Percentiles rank a stretch among this genome's conserved stretches.
Evolutionary conservation across 2,113 vertebrate species (phyloP).

Genomic region (Oxygymnocypris stewartii): DNA sequence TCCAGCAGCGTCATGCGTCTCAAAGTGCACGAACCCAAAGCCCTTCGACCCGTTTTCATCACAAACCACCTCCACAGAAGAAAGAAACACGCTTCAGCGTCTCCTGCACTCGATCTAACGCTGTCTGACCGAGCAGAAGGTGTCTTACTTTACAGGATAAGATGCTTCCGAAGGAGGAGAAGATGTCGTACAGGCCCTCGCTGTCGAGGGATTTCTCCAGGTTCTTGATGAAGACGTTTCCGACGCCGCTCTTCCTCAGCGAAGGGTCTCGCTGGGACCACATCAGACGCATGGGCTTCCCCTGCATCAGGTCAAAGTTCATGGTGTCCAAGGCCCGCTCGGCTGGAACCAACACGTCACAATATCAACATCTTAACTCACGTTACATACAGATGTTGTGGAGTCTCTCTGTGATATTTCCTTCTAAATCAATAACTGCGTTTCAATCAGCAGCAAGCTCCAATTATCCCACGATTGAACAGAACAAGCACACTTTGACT

Average conservation of each 20-base stretch:
- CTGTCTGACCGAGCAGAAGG: not conserved
- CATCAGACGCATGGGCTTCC: constrained; percentile 96
- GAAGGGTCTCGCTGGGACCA: constrained; percentile 99
- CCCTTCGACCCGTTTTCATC: constrained; percentile 98
- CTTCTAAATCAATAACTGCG: no score
- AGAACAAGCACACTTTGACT: no score
- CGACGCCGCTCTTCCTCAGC: constrained; percentile 94
- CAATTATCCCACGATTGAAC: no score
- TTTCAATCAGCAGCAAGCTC: no score
- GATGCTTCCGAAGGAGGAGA: constrained; percentile 98
- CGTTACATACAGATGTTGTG: not conserved
- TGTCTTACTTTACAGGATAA: constrained; percentile 92
- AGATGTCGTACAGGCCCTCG: constrained; percentile 97
- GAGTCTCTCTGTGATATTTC: no score
- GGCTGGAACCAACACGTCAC: constrained; percentile 68
- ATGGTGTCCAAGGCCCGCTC: constrained; percentile 97
- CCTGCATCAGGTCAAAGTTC: constrained; percentile 98
- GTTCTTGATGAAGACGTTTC: constrained; percentile 99
- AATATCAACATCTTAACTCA: not conserved
- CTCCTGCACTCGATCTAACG: not conserved
- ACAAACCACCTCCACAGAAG: constrained; percentile 86
- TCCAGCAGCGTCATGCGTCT: constrained; percentile 97
- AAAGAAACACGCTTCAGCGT: constrained; percentile 41
- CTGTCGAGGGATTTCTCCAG: constrained; percentile 98
- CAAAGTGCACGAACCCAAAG: constrained; percentile 99